A percentile compares a stretch with the other conserved stretches of the same genome.
phyloP scores from a whole-genome alignment of 2,888 invertebrate genomes.

The Cheilosia scutellata region DNA sequence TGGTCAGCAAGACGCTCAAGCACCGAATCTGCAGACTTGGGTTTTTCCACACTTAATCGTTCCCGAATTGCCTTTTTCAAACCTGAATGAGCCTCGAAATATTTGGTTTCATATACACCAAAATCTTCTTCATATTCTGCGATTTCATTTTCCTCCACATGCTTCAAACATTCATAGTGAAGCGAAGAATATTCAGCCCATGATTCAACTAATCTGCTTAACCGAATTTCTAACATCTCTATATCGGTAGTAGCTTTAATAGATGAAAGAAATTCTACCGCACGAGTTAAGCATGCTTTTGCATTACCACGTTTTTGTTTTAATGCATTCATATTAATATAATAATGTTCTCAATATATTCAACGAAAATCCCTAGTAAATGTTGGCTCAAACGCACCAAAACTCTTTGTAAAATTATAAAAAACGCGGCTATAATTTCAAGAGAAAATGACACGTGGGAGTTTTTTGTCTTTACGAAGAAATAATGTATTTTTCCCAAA shows the following conservation, averaged over 20 bases:
- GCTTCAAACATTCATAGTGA: conserved; percentile 5
- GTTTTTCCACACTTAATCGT: background rate
- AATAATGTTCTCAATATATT: background rate
- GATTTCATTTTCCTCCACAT: conserved; percentile 4
- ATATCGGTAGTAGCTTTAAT: conserved; percentile 4
- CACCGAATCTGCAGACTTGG: background rate
- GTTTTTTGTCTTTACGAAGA: background rate
- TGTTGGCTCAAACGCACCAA: background rate
- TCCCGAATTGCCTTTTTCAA: conserved; percentile 24
- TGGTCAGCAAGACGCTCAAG: background rate
- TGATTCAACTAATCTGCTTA: conserved; percentile 1
- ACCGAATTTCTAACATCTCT: conserved; percentile 30
- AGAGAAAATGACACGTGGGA: background rate
- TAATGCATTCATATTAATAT: background rate
- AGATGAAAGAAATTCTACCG: conserved; percentile 8
- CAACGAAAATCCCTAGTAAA: background rate
- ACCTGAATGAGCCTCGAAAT: conserved; percentile 5
- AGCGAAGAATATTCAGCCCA: background rate
- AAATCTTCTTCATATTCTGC: conserved; percentile 15
- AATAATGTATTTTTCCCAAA: background rate
- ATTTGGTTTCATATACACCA: conserved; percentile 26
- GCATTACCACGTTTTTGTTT: conserved; percentile 13
- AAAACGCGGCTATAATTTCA: background rate
- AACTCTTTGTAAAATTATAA: background rate
- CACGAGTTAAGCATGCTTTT: conserved; percentile 27